Evolutionary conservation across 2,888 invertebrate genomes (phyloP), one percentile per base, ranked within the genome.

Genomic region (Keiferia lycopersicella): DNA sequence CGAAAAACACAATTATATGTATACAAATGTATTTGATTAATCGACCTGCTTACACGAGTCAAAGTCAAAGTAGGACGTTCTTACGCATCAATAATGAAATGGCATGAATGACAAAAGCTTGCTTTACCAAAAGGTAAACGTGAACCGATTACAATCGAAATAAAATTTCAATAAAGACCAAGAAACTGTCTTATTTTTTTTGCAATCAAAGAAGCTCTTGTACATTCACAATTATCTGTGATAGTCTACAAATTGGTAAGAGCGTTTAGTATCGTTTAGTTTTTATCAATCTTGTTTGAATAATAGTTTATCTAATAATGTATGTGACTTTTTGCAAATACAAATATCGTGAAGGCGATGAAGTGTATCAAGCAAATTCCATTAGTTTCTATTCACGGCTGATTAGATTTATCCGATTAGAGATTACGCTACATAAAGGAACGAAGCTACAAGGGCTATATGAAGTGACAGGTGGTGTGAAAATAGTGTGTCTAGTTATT

Each of bases 171-270:
- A 68, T 68, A 71, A 73, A n/a, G n/a, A n/a, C n/a, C n/a, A n/a
- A n/a, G 70, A 67, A 80, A 82, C 79, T 76, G 79, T 6, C 6
- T 10, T 78, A 80, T 79, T 75, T 69, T 71, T 77, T 74, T 77
- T 73, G 73, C 79, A 77, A 82, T 81, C 76, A 79, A 69, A 69
- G 71, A 63, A 67, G 64, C 72, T 73, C 69, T 69, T 26, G 6
- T 70, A 18, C 20, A 51, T 22, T 69, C 69, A 73, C 77, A 76
- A 78, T 77, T 78, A 76, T 65, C 71, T 73, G 76, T 84, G 84
- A 84, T 78, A 74, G 75, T 76, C 81, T 77, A 71, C 68, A 82
- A 86, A 86, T 85, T 83, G 82, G 80, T 81, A 81, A 82, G 76
- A 83, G 79, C 75, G 72, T 71, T 73, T 73, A 77, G 73, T 77